phyloP scores from a whole-genome alignment of 2,888 invertebrate species.

The Drosophila meridiana region DNA sequence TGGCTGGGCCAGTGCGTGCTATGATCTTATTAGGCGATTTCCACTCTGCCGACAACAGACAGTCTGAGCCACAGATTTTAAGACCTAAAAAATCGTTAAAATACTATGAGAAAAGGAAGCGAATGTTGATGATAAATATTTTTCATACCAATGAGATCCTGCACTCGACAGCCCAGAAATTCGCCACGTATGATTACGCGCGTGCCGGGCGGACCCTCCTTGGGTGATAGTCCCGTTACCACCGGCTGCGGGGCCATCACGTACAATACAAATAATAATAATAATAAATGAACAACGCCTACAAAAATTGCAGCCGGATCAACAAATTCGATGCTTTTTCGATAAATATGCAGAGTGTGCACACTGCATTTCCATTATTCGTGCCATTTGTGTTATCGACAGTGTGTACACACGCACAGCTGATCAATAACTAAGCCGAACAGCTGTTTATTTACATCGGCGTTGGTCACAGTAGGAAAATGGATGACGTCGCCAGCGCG shows the following conservation, averaged over 20 bases:
- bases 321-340: slow-evolving; percentile 13
- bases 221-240: slow-evolving; percentile 98
- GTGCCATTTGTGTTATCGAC: slow-evolving; percentile 5
- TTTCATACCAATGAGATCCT: slow-evolving; percentile 92
- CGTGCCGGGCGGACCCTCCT: slow-evolving; percentile 99
- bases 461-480: slow-evolving; percentile 59
- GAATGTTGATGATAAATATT: slow-evolving; percentile 15
- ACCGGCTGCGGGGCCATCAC: slow-evolving; percentile 92
- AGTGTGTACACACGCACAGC: slow-evolving; percentile 35
- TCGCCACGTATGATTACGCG: slow-evolving; percentile 97
- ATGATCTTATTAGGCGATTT: slow-evolving; percentile 98
- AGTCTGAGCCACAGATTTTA: slow-evolving; percentile 98
- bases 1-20: slow-evolving; percentile 96
- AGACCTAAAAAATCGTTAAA: slow-evolving; percentile 87
- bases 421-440: slow-evolving; percentile 32
- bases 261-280: slow-evolving; percentile 17
- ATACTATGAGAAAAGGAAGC: background rate
- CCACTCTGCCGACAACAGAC: slow-evolving; percentile 98
- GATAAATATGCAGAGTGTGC: slow-evolving; percentile 11
- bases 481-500: slow-evolving; percentile 85
- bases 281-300: slow-evolving; percentile 40
- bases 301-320: slow-evolving; percentile 15
- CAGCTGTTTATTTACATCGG: slow-evolving; percentile 44
- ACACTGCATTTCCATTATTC: background rate
- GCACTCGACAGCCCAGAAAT: slow-evolving; percentile 93